Evolutionary conservation across 2,888 invertebrate species (phyloP), one percentile per base, ranked within the genome.

Genomic region (Beris chalybata): DNA sequence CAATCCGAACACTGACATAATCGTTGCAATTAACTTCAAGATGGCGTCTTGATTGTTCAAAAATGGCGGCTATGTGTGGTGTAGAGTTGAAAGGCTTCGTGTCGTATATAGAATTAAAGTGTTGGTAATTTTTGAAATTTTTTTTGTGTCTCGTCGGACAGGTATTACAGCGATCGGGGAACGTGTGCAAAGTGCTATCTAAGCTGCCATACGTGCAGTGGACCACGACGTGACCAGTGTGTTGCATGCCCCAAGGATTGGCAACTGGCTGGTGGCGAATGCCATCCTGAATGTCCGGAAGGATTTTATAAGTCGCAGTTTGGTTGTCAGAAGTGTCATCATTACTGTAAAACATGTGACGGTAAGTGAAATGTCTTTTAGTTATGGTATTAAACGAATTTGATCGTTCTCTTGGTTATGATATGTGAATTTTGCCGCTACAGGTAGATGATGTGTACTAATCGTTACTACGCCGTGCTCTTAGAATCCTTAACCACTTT

Each of bases 301-400:
- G 92, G 92, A 48, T 93, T 91, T 81, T 94, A 91, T 81, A 90
- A 91, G 80, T 89, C 89, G 4, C 85, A 87, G 70, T 91, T 87
- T 73, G 92, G 91, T 7, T 95, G 95, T 76, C 90, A 91, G 71
- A 92, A 90, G 79, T 95, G 95, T 81, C 93, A 93, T 82, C 91
- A 92, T 79, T 91, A 91, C 76, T 95, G 95, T 79, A 88, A 88
- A 71, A 92, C 92, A 73, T 95, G 95, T 78, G 88, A 89, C 77
- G 94, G 94, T 87, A 79, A 76, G 76, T 74, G 43, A 30, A 12
- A 15, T 48, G 22, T n/a, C n/a, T 58, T 32, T 12, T 30, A 22
- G 22, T 22, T 22, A 22, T 22, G 3, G 22, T 22, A 22, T 22
- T 1, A 22, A 22, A 22, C 1, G 2, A 22, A 22, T 22, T 22